A percentile compares a stretch with the other conserved stretches of the same genome.
Evolutionary conservation across 2,888 invertebrate species (phyloP).

Genomic region (Noctua pronuba): DNA sequence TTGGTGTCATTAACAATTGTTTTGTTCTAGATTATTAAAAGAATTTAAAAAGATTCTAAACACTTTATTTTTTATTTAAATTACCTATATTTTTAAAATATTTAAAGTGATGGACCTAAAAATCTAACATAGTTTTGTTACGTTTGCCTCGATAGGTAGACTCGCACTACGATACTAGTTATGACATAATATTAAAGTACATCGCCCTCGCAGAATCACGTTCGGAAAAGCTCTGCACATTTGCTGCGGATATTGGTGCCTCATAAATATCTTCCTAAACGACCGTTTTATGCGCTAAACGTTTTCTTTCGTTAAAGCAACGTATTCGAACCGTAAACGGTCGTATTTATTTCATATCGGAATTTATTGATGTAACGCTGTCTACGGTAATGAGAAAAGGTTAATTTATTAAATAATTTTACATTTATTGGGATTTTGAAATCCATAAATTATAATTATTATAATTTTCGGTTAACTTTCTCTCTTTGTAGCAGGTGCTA

Average conservation of each 20-base stretch:
- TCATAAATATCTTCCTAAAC: slow-evolving; percentile 48
- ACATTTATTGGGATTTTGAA: neutral
- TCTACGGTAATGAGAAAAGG: neutral
- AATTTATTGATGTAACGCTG: neutral
- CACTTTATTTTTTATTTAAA: neutral
- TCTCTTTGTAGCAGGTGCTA: neutral
- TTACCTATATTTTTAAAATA: too few species aligned
- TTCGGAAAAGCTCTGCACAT: slow-evolving; percentile 23
- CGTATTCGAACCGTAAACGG: slow-evolving; percentile 7
- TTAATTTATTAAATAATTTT: neutral
- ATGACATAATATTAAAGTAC: neutral
- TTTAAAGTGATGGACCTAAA: neutral
- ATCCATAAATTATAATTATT: neutral
- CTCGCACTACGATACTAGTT: neutral
- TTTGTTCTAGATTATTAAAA: neutral
- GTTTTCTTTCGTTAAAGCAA: slow-evolving; percentile 28
- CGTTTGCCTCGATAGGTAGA: neutral
- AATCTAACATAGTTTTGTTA: neutral
- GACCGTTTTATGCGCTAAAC: slow-evolving; percentile 43
- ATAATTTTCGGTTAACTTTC: neutral
- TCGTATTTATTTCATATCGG: neutral
- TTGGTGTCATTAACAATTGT: neutral
- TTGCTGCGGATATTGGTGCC: slow-evolving; percentile 45
- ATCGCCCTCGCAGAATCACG: slow-evolving; percentile 32
- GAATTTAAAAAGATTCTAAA: neutral